Evolutionary conservation across 2,797 vertebrate species (phyloP).

Genomic region (Okamejei kenojei): DNA sequence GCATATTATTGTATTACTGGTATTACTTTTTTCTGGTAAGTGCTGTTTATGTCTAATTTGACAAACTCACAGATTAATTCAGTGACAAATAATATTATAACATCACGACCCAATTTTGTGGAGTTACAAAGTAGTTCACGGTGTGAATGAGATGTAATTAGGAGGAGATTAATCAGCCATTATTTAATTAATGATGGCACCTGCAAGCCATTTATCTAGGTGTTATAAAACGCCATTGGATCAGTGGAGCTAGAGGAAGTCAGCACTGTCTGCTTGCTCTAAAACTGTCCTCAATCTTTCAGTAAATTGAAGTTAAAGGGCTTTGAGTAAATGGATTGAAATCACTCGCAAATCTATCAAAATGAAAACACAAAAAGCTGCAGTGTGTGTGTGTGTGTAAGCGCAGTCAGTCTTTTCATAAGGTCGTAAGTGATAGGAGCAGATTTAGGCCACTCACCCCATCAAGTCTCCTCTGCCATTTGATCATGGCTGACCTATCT

Average conservation of each 20-base stretch:
- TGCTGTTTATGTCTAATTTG: background rate
- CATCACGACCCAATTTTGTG: background rate
- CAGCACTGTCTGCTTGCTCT: background rate
- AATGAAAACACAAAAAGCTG: constrained; percentile 17
- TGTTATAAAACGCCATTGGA: background rate
- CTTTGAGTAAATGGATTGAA: constrained; percentile 10
- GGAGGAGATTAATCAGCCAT: background rate
- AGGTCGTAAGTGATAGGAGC: too few relatives aligned
- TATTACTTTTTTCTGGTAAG: background rate
- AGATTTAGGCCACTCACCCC: too few relatives aligned
- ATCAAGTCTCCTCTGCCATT: too few relatives aligned
- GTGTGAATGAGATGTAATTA: background rate
- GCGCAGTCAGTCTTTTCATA: background rate
- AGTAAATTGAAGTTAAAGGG: constrained; percentile 28
- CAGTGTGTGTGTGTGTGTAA: constrained; percentile 21
- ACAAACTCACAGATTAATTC: background rate
- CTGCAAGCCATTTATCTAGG: background rate
- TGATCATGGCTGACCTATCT: too few relatives aligned
- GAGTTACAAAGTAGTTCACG: background rate
- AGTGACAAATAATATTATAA: background rate
- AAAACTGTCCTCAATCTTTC: background rate
- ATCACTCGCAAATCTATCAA: background rate
- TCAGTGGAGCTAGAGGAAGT: background rate
- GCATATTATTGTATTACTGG: background rate
- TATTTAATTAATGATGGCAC: constrained; percentile 8